Evolutionary conservation across 2,797 vertebrate species (phyloP).

Genomic region (Coendou prehensilis): DNA sequence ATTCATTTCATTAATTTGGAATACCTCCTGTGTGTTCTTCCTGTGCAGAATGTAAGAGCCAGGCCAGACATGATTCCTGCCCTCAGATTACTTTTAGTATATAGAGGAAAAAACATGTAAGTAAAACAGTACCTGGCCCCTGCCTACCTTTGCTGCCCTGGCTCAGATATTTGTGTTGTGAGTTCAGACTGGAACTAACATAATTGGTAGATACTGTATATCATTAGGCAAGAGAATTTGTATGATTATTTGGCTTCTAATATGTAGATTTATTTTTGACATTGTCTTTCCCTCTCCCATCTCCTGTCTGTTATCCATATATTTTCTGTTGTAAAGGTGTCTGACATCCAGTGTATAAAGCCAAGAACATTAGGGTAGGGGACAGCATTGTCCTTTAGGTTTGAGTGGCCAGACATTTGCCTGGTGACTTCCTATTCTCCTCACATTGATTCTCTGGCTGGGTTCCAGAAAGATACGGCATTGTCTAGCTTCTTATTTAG

Average conservation of each 20-base stretch:
- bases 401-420: not conserved
- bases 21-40: slow-evolving; percentile 54
- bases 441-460: slow-evolving; percentile 67
- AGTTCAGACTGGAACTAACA: slow-evolving; percentile 42
- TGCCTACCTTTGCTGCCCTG: not conserved
- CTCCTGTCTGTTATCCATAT: not conserved
- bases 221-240: slow-evolving; percentile 8
- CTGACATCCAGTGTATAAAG: not conserved
- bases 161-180: not conserved
- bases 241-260: slow-evolving; percentile 40
- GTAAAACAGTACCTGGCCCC: not conserved
- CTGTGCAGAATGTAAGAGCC: slow-evolving; percentile 39
- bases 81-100: slow-evolving; percentile 57
- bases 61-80: slow-evolving; percentile 30
- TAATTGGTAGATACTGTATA: not conserved
- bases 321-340: slow-evolving; percentile 24
- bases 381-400: slow-evolving; percentile 22
- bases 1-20: slow-evolving; percentile 58
- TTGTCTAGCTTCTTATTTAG: slow-evolving; percentile 63
- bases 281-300: not conserved
- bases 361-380: slow-evolving; percentile 14
- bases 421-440: not conserved
- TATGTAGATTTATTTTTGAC: slow-evolving; percentile 47
- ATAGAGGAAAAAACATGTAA: slow-evolving; percentile 23
- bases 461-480: slow-evolving; percentile 66